Evolutionary conservation across 2,888 invertebrate genomes (phyloP), one percentile per base, ranked within the genome.

Genomic region (Microctonus brassicae): DNA sequence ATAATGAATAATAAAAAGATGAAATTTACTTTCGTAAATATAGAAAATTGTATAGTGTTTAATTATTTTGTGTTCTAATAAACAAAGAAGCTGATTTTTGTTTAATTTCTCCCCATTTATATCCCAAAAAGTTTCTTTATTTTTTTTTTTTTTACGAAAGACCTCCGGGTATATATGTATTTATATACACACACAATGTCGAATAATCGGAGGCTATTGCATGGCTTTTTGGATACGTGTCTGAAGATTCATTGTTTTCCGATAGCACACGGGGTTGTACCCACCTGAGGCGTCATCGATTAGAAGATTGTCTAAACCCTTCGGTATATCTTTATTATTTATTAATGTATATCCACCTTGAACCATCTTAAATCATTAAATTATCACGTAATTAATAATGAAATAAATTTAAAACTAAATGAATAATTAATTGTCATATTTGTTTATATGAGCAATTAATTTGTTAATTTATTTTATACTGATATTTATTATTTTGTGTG

Each of bases 161-260:
- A n/a, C 11, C 11, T 39, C 39, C n/a, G 39, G 39, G 39, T 39
- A 39, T 39, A 11, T 11, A 33, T 33, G 6, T 33, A 33, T 6
- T 5, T 33, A 33, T 33, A 6, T 33, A 39, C n/a, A 3, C n/a
- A 39, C n/a, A 22, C 11, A 53, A 26, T 33, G 57, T 24, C 57
- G 24, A 70, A 65, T 47, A 57, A 34, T 24, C 17, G 29, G 20
- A 73, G 42, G 55, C 67, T 72, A 69, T 70, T 42, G 11, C 39
- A 26, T 13, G 26, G 33, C 34, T 65, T 66, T 52, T 57, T 24
- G 39, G 29, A n/a, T 39, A 2, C n/a, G 39, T 71, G 73, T 42
- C 62, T 36, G 70, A 73, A 77, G 78, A 80, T 80, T 79, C 79
- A 81, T 80, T 77, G 80, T 80, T 80, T 80, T 79, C 78, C 81